Evolutionary conservation across 1,140 invertebrate genomes (phyloP).

Genomic region (Dendrolimus kikuchii): DNA sequence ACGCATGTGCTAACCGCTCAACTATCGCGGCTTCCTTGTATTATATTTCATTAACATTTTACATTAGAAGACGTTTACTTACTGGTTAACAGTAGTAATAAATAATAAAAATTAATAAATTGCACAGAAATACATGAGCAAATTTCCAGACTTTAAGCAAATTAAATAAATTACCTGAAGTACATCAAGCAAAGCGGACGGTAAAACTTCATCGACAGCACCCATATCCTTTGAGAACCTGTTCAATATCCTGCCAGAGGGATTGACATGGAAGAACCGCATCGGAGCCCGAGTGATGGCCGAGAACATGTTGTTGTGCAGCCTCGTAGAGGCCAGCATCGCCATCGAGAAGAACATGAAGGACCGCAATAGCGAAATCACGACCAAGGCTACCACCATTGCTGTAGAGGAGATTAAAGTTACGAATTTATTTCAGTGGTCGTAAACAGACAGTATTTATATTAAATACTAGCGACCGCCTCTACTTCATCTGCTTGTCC

Average conservation of each 20-base stretch:
- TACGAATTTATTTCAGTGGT: no score
- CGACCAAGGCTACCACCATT: conserved; percentile 75
- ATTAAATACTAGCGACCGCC: no score
- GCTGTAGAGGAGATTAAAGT: conserved; percentile 28
- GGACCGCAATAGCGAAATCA: conserved; percentile 73
- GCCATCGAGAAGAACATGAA: conserved; percentile 80
- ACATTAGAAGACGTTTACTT: no score
- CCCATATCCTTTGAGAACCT: conserved; percentile 91
- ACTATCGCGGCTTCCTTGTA: no score
- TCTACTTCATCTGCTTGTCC: no score
- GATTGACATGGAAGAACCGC: conserved; percentile 88
- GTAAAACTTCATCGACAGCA: conserved; percentile 88
- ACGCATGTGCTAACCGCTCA: no score
- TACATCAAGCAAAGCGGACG: conserved; percentile 81
- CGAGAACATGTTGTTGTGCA: conserved; percentile 87
- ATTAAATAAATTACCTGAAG: conserved; percentile 64
- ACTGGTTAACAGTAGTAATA: no score
- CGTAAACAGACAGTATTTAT: no score
- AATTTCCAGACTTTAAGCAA: neutral
- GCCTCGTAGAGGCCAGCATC: conserved; percentile 79
- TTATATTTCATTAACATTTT: no score
- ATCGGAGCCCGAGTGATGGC: conserved; percentile 83
- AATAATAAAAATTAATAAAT: no score
- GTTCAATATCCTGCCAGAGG: conserved; percentile 82
- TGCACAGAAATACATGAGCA: no score